A percentile compares a stretch with the other conserved stretches of the same genome.
phyloP scores from a whole-genome alignment of 2,797 vertebrate species.

The Pelobates cultripes region DNA sequence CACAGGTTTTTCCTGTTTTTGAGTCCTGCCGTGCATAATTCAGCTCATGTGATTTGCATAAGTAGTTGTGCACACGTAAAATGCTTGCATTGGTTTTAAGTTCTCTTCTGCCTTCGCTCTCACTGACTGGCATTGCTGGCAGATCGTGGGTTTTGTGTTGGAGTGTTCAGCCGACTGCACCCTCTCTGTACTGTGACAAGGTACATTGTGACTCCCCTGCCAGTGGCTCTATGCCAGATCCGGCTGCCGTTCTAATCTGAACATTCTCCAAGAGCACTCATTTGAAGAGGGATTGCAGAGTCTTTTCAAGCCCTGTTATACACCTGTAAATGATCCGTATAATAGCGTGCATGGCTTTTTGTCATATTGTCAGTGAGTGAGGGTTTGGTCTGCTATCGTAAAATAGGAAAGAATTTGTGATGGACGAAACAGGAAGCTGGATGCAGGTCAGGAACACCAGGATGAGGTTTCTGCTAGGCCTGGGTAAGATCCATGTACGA shows the following conservation, averaged over 20 bases:
- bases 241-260: background rate
- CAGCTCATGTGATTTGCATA: background rate
- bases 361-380: too few species aligned
- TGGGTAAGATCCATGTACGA: too few species aligned
- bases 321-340: background rate
- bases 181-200: background rate
- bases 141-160: background rate
- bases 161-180: background rate
- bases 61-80: background rate
- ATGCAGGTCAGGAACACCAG: too few species aligned
- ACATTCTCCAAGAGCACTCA: background rate
- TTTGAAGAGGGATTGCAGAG: conserved; percentile 13
- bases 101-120: background rate
- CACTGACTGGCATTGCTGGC: conserved; percentile 6
- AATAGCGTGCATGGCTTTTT: too few species aligned
- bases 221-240: conserved; percentile 20
- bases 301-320: background rate
- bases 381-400: too few species aligned
- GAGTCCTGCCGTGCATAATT: background rate
- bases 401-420: too few species aligned
- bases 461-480: too few species aligned
- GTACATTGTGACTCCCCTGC: conserved; percentile 30
- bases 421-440: too few species aligned
- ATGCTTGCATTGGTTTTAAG: background rate
- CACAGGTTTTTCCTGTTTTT: background rate